Conservation (phyloP, 2,113 vertebrate genomes). For the Euleptes europaea region DNA sequence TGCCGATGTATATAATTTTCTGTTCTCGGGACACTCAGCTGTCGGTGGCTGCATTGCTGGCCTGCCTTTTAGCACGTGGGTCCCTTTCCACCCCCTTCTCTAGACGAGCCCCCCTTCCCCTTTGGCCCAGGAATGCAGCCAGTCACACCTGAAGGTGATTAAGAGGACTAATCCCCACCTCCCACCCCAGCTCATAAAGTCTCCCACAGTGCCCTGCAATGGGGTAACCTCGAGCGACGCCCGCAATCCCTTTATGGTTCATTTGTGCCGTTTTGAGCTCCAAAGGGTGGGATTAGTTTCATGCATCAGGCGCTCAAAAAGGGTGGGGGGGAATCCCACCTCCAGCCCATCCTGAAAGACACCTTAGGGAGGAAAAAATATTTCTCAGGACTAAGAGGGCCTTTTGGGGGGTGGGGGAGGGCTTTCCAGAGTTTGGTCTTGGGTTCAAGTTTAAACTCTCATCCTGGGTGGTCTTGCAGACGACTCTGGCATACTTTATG, state of each 20-base stretch:
- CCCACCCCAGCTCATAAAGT: conserved; percentile 74
- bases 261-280: not conserved
- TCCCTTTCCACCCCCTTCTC: not conserved
- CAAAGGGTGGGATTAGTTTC: not conserved
- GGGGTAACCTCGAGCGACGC: not conserved
- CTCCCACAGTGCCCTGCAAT: conserved; percentile 54
- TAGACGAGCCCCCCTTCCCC: not conserved
- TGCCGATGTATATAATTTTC: no score
- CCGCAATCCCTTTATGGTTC: not conserved
- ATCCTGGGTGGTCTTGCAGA: not conserved
- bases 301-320: not conserved
- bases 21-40: not conserved
- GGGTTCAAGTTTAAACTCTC: not conserved
- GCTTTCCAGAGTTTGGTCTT: not conserved
- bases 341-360: not conserved
- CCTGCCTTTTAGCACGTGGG: not conserved
- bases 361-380: not conserved
- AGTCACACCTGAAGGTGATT: conserved; percentile 86
- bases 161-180: conserved; percentile 70
- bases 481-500: no score
- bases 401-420: no score
- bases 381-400: not conserved
- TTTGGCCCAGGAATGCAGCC: conserved; percentile 69
- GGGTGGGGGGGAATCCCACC: not conserved
- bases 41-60: not conserved